Evolutionary conservation across 2,797 vertebrate species (phyloP).

Genomic region (Silurus aristotelis): DNA sequence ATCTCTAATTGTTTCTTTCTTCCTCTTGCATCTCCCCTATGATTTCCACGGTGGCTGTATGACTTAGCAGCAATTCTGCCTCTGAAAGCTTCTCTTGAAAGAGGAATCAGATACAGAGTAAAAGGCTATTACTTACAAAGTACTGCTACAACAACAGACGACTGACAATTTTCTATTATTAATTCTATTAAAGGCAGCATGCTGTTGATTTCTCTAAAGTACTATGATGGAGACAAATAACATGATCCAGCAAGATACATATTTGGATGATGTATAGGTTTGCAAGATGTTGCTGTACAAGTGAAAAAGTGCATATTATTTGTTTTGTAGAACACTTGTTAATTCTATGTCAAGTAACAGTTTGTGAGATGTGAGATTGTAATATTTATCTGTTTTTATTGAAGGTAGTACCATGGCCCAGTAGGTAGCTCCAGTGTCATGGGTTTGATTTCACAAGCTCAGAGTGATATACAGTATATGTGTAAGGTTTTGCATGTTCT

Average conservation of each 20-base stretch:
- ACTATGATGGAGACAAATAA: slow-evolving; percentile 34
- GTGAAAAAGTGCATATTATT: not conserved
- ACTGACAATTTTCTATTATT: slow-evolving; percentile 63
- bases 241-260: slow-evolving; percentile 14
- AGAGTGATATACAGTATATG: not conserved
- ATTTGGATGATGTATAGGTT: slow-evolving; percentile 6
- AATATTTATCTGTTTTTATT: not conserved
- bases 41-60: slow-evolving; percentile 76
- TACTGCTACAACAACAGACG: slow-evolving; percentile 71
- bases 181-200: slow-evolving; percentile 68
- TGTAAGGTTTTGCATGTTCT: not conserved
- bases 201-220: slow-evolving; percentile 66
- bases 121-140: slow-evolving; percentile 81
- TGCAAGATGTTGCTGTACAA: not conserved
- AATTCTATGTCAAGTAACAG: not conserved
- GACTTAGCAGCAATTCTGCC: slow-evolving; percentile 78
- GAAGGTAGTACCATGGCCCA: not conserved
- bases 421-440: not conserved
- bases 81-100: slow-evolving; percentile 81
- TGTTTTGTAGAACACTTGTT: not conserved
- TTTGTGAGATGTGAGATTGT: not conserved
- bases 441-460: not conserved
- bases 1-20: slow-evolving; percentile 98
- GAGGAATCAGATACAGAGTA: slow-evolving; percentile 73
- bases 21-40: slow-evolving; percentile 79